Base-by-base conservation (phyloP, 2,797 vertebrate genomes). In the Salmo trutta region DNA sequence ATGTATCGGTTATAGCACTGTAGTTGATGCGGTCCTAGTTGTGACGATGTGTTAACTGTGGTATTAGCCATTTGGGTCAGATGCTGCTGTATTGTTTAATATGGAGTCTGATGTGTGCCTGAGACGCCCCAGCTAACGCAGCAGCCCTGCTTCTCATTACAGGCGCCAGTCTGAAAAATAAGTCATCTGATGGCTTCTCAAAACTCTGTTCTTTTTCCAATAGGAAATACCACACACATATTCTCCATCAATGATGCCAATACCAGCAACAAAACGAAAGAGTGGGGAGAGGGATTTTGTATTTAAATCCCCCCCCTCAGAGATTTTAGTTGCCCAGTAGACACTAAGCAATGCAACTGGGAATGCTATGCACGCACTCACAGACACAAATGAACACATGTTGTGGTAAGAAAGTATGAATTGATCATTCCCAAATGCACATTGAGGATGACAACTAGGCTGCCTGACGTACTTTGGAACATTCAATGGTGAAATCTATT, bases 151-250 rank as follows among this genome's bases (percentile, higher is more conserved):
- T 87, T 93, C 93, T 88, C 82, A 93, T 91, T 88, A 84, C 83
- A 91, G 91, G 85, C 83, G 75, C 90, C 91, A 66, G 90, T 59
- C 87, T 85, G 84, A 85, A 83, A 75, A 87, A 84, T 75, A 71
- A 90, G 84, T 89, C 88, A 84, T 92, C 91, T 75, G 82, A 91
- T 85, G 83, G 83, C 84, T 90, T 84, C 88, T 88, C 82, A 87
- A 89, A 91, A 89, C 83, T 90, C 90, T 89, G 83, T 86, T 92
- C 87, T 83, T 84, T 89, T 84, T 92, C 91, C 88, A 93, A 85
- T 85, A 90, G 85, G 86, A 94, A 93, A 89, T 91, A 88, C 91
- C 94, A 92, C 74, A 78, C 73, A 78, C 73, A 75, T 7, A 75
- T 73, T 73, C 70, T 74, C 74, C 70, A 53, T 53, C 54, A 76